Evolutionary conservation across 2,888 invertebrate species (phyloP), one percentile per base, ranked within the genome.

Genomic region (Cacoxenus indagator): DNA sequence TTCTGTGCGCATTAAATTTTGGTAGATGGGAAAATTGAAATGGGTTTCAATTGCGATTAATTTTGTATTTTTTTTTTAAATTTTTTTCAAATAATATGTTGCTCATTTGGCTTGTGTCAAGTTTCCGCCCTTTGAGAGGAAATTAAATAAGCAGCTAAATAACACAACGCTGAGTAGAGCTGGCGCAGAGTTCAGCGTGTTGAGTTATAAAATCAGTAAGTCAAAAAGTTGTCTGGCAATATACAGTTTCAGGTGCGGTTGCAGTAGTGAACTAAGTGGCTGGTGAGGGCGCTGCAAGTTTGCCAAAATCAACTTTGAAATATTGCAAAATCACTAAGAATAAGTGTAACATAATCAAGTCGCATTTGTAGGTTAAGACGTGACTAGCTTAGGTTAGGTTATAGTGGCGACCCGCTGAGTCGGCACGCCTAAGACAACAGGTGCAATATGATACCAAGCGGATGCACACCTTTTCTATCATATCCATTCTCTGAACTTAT

Each of bases 221-320:
- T 81, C 82, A 80, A 83, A n/a, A n/a, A 83, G 82, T 83, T 75
- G 65, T 54, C 37, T 37, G 37, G n/a, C n/a, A n/a, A n/a, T n/a
- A n/a, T n/a, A n/a, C n/a, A n/a, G n/a, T n/a, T n/a, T n/a, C n/a
- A n/a, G n/a, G 45, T 1, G 37, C 11, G 37, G 37, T 37, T 5
- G n/a, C 2, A 1, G 45, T 3, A 43, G 45, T 5, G 11, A n/a
- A 9, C 11, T 43, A 11, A 43, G 45, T n/a, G n/a, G n/a, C n/a
- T n/a, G n/a, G n/a, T n/a, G n/a, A n/a, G n/a, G n/a, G n/a, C n/a
- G n/a, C n/a, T n/a, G n/a, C n/a, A n/a, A n/a, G n/a, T n/a, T n/a
- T n/a, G n/a, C n/a, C n/a, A n/a, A n/a, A n/a, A n/a, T n/a, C n/a
- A n/a, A n/a, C n/a, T n/a, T n/a, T n/a, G n/a, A n/a, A n/a, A n/a